Evolutionary conservation across 2,113 vertebrate genomes (phyloP), one percentile per base, ranked within the genome.

Genomic region (Tympanuchus pallidicinctus): DNA sequence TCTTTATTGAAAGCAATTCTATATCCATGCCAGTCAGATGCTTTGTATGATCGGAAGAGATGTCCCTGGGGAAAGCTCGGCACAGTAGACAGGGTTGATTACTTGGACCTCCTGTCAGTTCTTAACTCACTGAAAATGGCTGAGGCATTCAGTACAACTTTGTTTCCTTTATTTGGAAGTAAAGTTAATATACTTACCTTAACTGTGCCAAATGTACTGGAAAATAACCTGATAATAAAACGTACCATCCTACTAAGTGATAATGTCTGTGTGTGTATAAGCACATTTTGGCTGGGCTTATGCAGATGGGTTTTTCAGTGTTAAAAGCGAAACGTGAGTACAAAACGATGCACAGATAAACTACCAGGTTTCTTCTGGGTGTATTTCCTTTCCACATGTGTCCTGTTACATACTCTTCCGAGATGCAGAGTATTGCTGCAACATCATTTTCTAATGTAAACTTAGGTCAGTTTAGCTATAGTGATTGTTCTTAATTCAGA

Each of bases 1-100:
- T 97, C 97, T 98, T 96, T 97, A 97, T 98, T 98, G 97, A 97
- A 98, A 98, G 97, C 97, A 97, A 97, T 98, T 98, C 96, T 97
- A 95, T 96, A 97, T 97, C 96, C 97, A 96, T 96, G 97, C 96
- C 96, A 97, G 96, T 97, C 96, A 97, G 97, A 97, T 94, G 91
- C 94, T 91, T 96, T 81, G 96, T 97, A 83, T 43, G 95, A 97
- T 97, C 97, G 96, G 94, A 95, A 73, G 87, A 94, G 92, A 88
- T 95, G 89, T 97, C 97, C 96, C 96, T 96, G 85, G 94, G 97
- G 97, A 94, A 96, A 93, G 94, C 90, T 94, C 25, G 48, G 88
- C 47, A 32, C 95, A 65, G 91, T 74, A 96, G 97, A 95, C 93
- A 95, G 88, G 90, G 97, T 97, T 97, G 97, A 97, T 97, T 98